Evolutionary conservation across 23 tunicate species (phyloP), one percentile per base, ranked within the genome.

Genomic region (Ascidia mentula): DNA sequence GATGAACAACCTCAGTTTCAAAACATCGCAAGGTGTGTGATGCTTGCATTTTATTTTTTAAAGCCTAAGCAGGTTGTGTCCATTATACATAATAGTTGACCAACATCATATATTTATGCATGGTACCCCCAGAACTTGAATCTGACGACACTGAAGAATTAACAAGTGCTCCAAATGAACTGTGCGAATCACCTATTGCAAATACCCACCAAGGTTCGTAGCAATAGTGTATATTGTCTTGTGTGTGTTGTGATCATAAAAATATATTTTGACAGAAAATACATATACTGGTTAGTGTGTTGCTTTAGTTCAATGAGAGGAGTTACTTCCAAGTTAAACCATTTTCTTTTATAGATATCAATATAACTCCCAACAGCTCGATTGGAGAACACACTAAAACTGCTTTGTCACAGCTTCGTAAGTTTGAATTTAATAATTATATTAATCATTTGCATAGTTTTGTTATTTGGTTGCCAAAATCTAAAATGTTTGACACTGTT

Each of bases 281-380:
- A 53, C 65, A 53, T 53, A 53, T 53, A 53, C 65, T 6, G 65
- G 65, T 53, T n/a, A n/a, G n/a, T n/a, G n/a, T n/a, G n/a, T n/a
- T 53, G 7, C 65, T 9, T 53, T 5, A 53, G 65, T 53, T 53
- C 24, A 53, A 53, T 26, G 24, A 42, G 12, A 9, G 13, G 65
- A 53, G 28, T 53, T 53, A 53, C 65, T 53, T 53, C 24, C 7
- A 53, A 53, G 65, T 53, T 53, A 53, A 53, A 53, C 65, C 24
- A 20, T 53, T 53, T 53, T 42, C 15, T 53, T 53, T 53, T 53
- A 53, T 53, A 53, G 65, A 53, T 53, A 9, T 53, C 65, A 5
- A 28, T 28, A 53, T 6, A 53, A 53, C 7, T 53, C 65, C 65
- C 24, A n/a, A n/a, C n/a, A n/a, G n/a, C n/a, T n/a, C n/a, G n/a